Evolutionary conservation across 2,113 vertebrate species (phyloP), one percentile per base, ranked within the genome.

Genomic region (Ploceus nigricollis): DNA sequence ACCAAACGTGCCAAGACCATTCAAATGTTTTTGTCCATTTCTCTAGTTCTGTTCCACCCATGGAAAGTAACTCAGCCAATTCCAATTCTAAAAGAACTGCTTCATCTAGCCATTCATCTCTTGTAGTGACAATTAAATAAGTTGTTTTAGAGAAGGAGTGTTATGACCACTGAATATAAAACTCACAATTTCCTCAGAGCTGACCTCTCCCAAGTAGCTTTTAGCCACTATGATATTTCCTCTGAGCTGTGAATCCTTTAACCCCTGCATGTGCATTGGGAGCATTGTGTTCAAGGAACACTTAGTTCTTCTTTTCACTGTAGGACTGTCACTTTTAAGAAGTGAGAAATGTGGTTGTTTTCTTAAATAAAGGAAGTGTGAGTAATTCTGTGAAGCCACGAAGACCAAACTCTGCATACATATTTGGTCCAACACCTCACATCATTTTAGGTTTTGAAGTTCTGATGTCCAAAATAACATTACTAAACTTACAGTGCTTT

Each of bases 301-400:
- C 1, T 69, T 81, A 47, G 13, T 45, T 88, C 23, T 86, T 61
- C 31, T 72, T 94, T 92, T 80, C 71, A 64, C 47, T 93, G 45
- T 7, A 83, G 30, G 24, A 81, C 89, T 89, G 65, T 94, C 28
- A 1, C 81, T 90, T 95, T 94, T 95, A 94, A 68, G 63, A 89
- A 12, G 3, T 77, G 79, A 76, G 61, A 86, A 89, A 70, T 72
- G 73, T 71, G 79, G 75, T 89, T 84, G 61, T 58, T 90, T 79
- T 93, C 53, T 70, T 76, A 79, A 86, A 82, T 39, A 90, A 77
- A 94, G 81, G 81, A 95, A 96, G 83, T 81, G 40, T 96, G 91
- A 97, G 75, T 91, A 92, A 96, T 95, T 87, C 79, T 89, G 50
- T 48, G 79, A 93, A 90, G 82, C 87, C 95, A 95, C 21, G 0